Evolutionary conservation across 2,888 invertebrate genomes (phyloP), one percentile per base, ranked within the genome.

Genomic region (Parnassius smintheus): DNA sequence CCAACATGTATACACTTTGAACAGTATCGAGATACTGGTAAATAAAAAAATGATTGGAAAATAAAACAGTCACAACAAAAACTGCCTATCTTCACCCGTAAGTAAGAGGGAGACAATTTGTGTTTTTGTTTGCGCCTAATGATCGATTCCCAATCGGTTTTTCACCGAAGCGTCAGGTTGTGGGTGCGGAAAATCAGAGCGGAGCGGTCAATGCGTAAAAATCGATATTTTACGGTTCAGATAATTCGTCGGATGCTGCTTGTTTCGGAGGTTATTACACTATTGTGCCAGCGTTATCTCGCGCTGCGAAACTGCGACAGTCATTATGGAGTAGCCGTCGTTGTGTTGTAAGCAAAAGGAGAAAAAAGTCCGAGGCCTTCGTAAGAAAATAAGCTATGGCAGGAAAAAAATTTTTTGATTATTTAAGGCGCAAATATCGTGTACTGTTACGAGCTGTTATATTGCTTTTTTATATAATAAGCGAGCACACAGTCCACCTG

Each of bases 211-310:
- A 53, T 67, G 75, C 81, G 75, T 75, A 62, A 67, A 78, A 86
- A 86, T 86, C 77, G 78, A 87, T 88, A 70, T 67, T 81, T 71
- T 73, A 84, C 79, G 85, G 85, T 82, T 81, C 78, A 77, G 75
- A 73, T 74, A 70, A 70, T 52, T 41, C 52, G 65, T 74, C 68
- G 68, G 76, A 73, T 69, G 75, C 78, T 79, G 80, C 70, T 75
- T 70, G 66, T 72, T 73, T 70, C 66, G 45, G 75, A 75, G 82
- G 80, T 80, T 77, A 76, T 81, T 77, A 81, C 75, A 73, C 81
- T 72, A 75, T 77, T 77, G 74, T 75, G 68, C 66, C 66, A 68
- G 64, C 65, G 60, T 67, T 68, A 68, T 70, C 69, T 60, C 68
- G 64, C 67, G 69, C 61, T 63, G 72, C 72, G 72, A 74, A 72